These are phyloP conservation scores for Holotrichia oblita DNA, from an alignment of 1,140 invertebrate species.

Conservation along the genomic window DNA sequence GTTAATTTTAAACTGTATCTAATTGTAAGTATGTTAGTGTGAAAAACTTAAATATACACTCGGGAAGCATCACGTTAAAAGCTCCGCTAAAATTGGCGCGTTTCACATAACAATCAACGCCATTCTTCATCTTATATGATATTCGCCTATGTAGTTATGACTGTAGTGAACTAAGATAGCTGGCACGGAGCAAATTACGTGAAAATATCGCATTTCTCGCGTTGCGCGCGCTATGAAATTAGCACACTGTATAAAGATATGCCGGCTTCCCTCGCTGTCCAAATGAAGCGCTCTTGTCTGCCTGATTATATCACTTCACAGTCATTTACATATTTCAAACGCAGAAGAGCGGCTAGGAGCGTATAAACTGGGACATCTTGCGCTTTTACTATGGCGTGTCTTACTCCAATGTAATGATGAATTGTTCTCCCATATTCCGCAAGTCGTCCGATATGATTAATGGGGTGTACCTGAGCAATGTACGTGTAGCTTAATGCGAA, in stretches of 20 bases:
- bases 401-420: neutral
- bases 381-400: neutral
- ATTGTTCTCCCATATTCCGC: neutral
- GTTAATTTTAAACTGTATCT: too few species aligned
- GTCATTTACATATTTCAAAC: slow-evolving; percentile 51
- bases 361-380: neutral
- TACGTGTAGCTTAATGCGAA: too few species aligned
- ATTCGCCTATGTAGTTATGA: neutral
- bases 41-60: neutral
- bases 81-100: neutral
- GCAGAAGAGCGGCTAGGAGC: slow-evolving; percentile 22
- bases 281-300: slow-evolving; percentile 51
- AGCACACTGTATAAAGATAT: neutral
- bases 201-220: neutral
- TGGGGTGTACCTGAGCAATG: neutral
- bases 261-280: slow-evolving; percentile 41
- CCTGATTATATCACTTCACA: slow-evolving; percentile 47
- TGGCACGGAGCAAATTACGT: neutral
- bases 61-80: neutral
- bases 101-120: slow-evolving; percentile 7
- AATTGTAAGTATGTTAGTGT: too few species aligned
- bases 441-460: neutral
- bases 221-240: neutral
- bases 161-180: neutral
- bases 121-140: neutral